These are phyloP conservation scores for Nestor notabilis DNA, from an alignment of 2,113 vertebrate species.

Conservation along the genomic window DNA sequence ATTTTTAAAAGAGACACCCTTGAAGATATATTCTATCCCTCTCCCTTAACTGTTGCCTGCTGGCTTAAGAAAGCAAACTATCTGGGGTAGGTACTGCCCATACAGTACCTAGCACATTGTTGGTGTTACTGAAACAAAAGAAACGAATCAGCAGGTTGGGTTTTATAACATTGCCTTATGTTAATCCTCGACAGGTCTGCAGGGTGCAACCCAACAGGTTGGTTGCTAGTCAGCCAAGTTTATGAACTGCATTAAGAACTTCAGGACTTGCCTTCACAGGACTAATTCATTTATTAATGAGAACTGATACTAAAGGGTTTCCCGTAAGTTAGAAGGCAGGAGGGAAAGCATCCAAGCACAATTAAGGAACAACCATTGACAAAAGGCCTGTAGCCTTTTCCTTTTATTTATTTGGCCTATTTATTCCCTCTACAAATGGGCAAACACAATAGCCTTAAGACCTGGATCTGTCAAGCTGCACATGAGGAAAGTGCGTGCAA, in stretches of 20 bases:
- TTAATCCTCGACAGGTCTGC: not conserved
- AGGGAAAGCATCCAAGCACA: not conserved
- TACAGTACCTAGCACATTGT: not conserved
- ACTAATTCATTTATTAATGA: not conserved
- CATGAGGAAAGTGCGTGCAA: not conserved
- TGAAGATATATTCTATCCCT: not conserved
- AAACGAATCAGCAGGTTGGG: not conserved
- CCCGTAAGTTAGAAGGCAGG: not conserved
- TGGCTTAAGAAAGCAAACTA: not conserved
- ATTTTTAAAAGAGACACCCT: not conserved
- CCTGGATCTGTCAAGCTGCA: not conserved
- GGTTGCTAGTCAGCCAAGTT: not conserved
- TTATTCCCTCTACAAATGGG: not conserved
- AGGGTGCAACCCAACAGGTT: not conserved
- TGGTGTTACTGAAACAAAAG: not conserved
- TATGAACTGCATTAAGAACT: not conserved
- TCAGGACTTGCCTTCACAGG: not conserved
- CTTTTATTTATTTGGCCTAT: conserved; percentile 12
- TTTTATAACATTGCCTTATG: not conserved
- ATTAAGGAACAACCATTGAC: not conserved
- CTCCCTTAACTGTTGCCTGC: not conserved
- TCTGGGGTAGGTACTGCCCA: not conserved
- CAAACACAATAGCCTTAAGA: conserved; percentile 13
- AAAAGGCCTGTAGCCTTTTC: not conserved
- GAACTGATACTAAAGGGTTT: not conserved